Conservation (phyloP, 2,888 invertebrate genomes). For the Apotomis turbidana region DNA sequence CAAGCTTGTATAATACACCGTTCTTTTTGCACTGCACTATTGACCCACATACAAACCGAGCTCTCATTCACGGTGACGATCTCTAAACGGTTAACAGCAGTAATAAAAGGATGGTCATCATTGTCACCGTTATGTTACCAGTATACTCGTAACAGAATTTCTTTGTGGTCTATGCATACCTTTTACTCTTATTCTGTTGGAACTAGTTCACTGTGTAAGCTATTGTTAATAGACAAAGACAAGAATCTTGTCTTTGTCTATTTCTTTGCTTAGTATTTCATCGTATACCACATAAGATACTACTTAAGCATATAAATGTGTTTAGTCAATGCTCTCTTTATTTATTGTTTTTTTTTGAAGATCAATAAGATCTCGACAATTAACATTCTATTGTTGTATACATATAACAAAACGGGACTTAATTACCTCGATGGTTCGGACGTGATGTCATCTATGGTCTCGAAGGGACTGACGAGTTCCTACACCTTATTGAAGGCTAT, state of each 20-base stretch:
- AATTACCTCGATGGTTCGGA: too few species aligned
- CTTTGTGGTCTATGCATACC: neutral
- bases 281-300: too few species aligned
- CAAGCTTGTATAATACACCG: neutral
- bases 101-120: slow-evolving; percentile 22
- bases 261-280: too few species aligned
- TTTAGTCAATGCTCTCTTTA: too few species aligned
- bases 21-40: neutral
- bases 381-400: too few species aligned
- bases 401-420: too few species aligned
- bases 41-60: slow-evolving; percentile 23
- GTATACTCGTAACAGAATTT: neutral
- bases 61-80: slow-evolving; percentile 3
- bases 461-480: too few species aligned
- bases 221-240: neutral
- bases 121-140: slow-evolving; percentile 13
- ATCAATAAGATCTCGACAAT: too few species aligned
- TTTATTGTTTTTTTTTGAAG: too few species aligned
- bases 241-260: neutral
- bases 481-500: too few species aligned
- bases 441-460: too few species aligned
- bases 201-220: neutral
- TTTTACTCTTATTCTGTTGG: slow-evolving; percentile 1
- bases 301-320: too few species aligned
- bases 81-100: slow-evolving; percentile 27